Evolutionary conservation across 2,113 vertebrate genomes (phyloP).

Genomic region (Menura novaehollandiae): DNA sequence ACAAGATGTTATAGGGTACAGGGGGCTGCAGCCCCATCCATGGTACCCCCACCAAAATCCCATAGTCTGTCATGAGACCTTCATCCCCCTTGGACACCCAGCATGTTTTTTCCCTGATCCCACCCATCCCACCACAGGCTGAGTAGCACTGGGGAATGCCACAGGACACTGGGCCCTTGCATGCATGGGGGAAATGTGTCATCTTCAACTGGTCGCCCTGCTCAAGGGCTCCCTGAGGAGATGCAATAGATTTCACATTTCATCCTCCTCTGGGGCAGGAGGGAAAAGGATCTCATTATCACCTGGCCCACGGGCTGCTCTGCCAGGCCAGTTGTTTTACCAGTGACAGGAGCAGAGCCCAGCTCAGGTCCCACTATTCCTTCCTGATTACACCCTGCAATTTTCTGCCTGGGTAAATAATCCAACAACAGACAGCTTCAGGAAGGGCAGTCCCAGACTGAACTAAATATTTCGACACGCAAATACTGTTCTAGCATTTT

Average conservation of each 20-base stretch:
- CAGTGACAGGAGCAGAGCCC: not conserved
- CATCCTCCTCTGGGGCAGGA: not conserved
- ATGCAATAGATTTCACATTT: not conserved
- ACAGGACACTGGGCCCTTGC: accelerated
- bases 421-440: not conserved
- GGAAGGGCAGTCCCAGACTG: not conserved
- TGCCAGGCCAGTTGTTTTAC: not conserved
- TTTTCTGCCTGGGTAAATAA: not conserved
- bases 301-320: accelerated
- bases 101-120: not conserved
- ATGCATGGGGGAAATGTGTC: accelerated
- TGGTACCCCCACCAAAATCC: not conserved
- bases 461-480: not conserved
- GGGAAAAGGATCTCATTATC: not conserved
- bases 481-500: not conserved
- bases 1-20: not conserved
- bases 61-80: not conserved
- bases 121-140: too few species aligned
- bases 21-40: accelerated
- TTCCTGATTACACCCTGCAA: not conserved
- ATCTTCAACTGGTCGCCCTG: not conserved
- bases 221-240: not conserved
- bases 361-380: not conserved
- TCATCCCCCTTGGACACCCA: not conserved
- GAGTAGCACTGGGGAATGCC: not conserved